Evolutionary conservation across 1,140 invertebrate species (phyloP).

Genomic region (Cherax quadricarinatus): DNA sequence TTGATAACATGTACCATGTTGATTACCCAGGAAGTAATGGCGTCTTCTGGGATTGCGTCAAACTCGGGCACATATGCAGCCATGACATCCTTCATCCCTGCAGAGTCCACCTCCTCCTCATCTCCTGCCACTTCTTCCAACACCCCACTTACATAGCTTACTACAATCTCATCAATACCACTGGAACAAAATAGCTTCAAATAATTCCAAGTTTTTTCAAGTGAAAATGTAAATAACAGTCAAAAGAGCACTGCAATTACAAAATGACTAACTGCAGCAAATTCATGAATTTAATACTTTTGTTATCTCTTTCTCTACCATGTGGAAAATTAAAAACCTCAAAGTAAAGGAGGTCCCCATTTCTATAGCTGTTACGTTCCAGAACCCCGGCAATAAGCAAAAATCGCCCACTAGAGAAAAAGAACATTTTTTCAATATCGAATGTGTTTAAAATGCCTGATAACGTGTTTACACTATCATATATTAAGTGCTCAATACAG

Average conservation of each 20-base stretch:
- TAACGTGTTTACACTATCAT: too few species aligned
- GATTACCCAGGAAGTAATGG: constrained; percentile 50
- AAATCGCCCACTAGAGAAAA: too few species aligned
- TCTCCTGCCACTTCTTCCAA: constrained; percentile 59
- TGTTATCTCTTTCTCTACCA: too few species aligned
- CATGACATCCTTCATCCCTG: constrained; percentile 59
- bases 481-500: too few species aligned
- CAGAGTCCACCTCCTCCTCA: constrained; percentile 52
- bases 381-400: too few species aligned
- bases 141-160: constrained; percentile 60
- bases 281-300: too few species aligned
- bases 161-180: constrained; percentile 63
- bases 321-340: too few species aligned
- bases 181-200: constrained; percentile 2
- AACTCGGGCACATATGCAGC: constrained; percentile 60
- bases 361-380: too few species aligned
- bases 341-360: too few species aligned
- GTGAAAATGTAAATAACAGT: background rate
- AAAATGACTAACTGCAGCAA: background rate
- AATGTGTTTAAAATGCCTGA: too few species aligned
- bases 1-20: constrained; percentile 50
- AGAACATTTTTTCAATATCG: too few species aligned
- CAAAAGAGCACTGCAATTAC: background rate
- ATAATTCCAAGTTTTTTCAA: background rate
- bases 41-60: constrained; percentile 52